phyloP scores from a whole-genome alignment of 2,113 vertebrate species.

The Tetrax tetrax region DNA sequence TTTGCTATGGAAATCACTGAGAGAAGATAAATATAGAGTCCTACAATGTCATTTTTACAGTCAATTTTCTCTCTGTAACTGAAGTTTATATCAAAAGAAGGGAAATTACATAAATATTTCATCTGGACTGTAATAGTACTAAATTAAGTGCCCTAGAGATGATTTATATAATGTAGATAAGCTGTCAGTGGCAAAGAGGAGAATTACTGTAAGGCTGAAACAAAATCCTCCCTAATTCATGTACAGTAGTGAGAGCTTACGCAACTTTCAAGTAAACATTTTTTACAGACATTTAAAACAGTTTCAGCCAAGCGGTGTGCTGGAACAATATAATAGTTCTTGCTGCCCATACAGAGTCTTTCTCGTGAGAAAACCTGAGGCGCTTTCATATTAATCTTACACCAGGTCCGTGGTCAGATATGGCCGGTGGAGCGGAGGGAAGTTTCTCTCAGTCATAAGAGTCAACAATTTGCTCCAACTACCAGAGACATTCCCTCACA shows the following conservation, averaged over 20 bases:
- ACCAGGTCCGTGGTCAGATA: not conserved
- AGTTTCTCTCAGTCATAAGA: not conserved
- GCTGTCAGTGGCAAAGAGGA: slow-evolving; percentile 25
- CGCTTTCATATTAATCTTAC: not conserved
- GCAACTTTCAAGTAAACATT: slow-evolving; percentile 11
- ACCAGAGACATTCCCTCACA: not conserved
- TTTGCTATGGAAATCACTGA: slow-evolving; percentile 66
- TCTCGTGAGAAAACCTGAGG: not conserved
- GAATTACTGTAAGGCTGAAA: slow-evolving; percentile 26
- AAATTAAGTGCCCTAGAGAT: slow-evolving; percentile 61
- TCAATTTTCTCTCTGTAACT: slow-evolving; percentile 60
- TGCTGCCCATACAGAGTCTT: not conserved
- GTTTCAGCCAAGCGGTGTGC: not conserved
- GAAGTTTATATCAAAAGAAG: slow-evolving; percentile 66
- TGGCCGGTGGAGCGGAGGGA: not conserved
- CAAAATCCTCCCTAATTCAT: slow-evolving; percentile 11
- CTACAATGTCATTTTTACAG: slow-evolving; percentile 56
- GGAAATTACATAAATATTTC: slow-evolving; percentile 69
- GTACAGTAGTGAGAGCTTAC: slow-evolving; percentile 25
- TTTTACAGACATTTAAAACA: not conserved
- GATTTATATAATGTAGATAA: slow-evolving; percentile 45
- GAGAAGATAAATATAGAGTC: slow-evolving; percentile 58
- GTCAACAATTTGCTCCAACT: not conserved
- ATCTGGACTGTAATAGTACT: slow-evolving; percentile 59
- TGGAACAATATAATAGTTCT: not conserved